These are phyloP conservation scores for Trissoscelio sp. DNA, from an alignment of 2,888 invertebrate species.

Conservation along the genomic window DNA sequence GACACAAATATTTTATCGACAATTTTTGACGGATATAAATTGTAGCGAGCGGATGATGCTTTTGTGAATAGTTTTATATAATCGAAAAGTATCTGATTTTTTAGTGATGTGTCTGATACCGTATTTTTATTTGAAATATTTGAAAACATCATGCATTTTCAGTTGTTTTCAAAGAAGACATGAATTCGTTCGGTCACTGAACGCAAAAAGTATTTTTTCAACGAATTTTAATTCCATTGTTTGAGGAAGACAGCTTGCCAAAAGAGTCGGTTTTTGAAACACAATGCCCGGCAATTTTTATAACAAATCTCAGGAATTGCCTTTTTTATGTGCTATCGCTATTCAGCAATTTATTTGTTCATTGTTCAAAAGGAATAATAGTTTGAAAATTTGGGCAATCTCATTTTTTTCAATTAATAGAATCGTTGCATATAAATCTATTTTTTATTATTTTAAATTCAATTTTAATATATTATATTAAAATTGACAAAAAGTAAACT, in stretches of 20 bases:
- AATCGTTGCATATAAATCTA: no score
- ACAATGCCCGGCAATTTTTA: constrained; percentile 7
- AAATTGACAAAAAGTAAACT: no score
- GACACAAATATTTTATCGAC: no score
- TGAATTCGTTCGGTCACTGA: constrained; percentile 1
- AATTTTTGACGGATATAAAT: no score
- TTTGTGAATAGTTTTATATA: no score
- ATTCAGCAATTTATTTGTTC: not conserved
- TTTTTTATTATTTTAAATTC: no score
- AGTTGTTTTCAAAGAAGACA: not conserved
- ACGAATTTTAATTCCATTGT: constrained; percentile 31
- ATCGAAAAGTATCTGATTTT: no score
- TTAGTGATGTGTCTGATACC: no score
- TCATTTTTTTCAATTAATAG: no score
- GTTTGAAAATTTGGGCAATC: not conserved
- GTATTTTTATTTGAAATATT: no score
- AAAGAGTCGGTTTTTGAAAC: constrained; percentile 1
- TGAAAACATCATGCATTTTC: not conserved
- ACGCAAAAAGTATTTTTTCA: constrained; percentile 13
- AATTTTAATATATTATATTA: no score
- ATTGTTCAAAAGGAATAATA: not conserved
- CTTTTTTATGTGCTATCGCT: not conserved
- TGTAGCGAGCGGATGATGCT: no score
- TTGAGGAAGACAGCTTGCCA: constrained; percentile 13
- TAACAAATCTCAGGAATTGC: constrained; percentile 23